Evolutionary conservation across 2,888 invertebrate genomes (phyloP), one percentile per base, ranked within the genome.

Genomic region (Trachelus iudaicus): DNA sequence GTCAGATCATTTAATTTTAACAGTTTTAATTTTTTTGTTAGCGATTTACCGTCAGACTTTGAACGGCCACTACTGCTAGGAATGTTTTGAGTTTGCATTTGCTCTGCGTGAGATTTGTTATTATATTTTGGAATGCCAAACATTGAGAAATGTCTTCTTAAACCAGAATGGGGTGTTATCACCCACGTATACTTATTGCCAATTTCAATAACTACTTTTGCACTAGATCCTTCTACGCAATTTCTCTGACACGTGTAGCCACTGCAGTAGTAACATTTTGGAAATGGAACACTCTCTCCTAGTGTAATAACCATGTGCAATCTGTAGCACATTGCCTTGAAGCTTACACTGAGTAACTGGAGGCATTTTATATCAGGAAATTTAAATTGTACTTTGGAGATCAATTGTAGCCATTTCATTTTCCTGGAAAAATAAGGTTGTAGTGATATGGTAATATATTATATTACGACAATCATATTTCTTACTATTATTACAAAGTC

Each of bases 131-230:
- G 91, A 77, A 92, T 89, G 40, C 90, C 92, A 79, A 91, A 91
- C 83, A 92, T 87, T 1, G 91, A 90, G 78, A 90, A 91, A 76
- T 92, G 92, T 73, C 91, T 86, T 69, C 87, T 87, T 13, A 92
- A 81, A 11, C 90, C 90, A 81, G 89, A 91, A 76, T 88, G 87
- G 1, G 92, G 91, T 11, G 90, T 90, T 76, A 92, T 89, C 9
- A 92, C 89, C 92, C 92, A 92, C 0, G 92, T 92, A 56, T 89
- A 92, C 80, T 92, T 92, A 77, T 92, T 92, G 34, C 92, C 92
- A 77, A 92, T 92, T 83, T 92, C 92, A 40, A 92, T 89, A 3
- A 92, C 92, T 35, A 92, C 89, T 84, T 92, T 91, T 6, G 89
- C 87, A 78, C 89, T 90, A 15, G 90, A 89, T 75, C 91, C 89